phyloP scores from a whole-genome alignment of 1,140 invertebrate species.

The Oryctes rhinoceros region DNA sequence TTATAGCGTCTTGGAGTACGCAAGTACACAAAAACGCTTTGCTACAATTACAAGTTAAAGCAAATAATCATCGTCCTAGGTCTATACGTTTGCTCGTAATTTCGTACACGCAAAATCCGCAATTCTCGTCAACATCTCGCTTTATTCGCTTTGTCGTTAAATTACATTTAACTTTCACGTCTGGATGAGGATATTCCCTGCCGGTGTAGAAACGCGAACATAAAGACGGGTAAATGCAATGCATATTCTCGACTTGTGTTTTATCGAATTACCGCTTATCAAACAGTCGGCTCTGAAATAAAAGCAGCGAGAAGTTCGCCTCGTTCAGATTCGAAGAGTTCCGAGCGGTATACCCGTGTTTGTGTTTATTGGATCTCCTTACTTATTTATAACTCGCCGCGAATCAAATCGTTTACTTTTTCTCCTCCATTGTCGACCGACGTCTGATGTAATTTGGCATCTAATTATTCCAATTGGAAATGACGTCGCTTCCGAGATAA shows the following conservation, averaged over 20 bases:
- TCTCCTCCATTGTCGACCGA: neutral
- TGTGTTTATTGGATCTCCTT: neutral
- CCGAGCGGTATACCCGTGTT: neutral
- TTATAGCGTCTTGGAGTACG: too few species aligned
- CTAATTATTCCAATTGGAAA: too few species aligned
- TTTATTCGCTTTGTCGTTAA: conserved; percentile 28
- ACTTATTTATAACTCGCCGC: neutral
- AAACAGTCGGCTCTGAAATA: conserved; percentile 14
- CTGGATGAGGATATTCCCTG: conserved; percentile 2
- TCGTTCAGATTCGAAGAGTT: neutral
- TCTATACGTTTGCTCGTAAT: neutral
- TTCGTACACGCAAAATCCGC: conserved; percentile 1
- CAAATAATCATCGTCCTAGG: neutral
- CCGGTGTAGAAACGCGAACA: conserved; percentile 11
- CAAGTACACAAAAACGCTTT: neutral
- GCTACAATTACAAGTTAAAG: neutral
- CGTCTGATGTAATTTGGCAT: neutral
- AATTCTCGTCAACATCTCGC: conserved; percentile 21
- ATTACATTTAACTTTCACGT: conserved; percentile 36
- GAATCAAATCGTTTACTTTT: conserved; percentile 4
- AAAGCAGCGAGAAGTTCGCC: conserved; percentile 14
- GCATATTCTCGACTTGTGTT: conserved; percentile 31
- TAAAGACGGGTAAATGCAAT: conserved; percentile 32
- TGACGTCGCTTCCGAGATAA: too few species aligned
- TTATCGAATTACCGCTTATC: conserved; percentile 34